Evolutionary conservation across 2,888 invertebrate genomes (phyloP).

Genomic region (Melieria crassipennis): DNA sequence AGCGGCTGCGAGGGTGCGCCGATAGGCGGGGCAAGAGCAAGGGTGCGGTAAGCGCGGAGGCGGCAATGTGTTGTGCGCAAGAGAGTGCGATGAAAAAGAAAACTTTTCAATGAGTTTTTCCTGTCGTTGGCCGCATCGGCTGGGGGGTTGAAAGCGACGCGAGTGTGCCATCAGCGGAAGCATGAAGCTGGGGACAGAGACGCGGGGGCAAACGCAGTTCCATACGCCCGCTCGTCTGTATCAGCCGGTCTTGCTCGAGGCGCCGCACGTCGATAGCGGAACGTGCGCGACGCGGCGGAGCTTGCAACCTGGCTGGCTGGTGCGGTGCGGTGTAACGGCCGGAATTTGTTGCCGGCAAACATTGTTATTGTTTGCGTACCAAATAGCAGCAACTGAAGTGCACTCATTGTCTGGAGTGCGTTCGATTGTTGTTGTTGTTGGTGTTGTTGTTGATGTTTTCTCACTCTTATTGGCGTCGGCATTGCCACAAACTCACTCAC

Average conservation of each 20-base stretch:
- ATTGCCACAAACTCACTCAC: constrained; percentile 14
- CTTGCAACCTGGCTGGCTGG: too few species aligned
- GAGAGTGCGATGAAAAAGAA: constrained; percentile 45
- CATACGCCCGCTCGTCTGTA: background rate
- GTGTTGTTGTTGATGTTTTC: constrained; percentile 5
- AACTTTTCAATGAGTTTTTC: constrained; percentile 62
- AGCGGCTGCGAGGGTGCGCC: background rate
- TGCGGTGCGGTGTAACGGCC: too few species aligned
- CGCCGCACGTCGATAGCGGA: too few species aligned
- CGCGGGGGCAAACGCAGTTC: background rate
- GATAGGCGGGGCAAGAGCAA: background rate
- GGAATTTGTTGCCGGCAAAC: constrained; percentile 30
- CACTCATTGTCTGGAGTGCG: constrained; percentile 43
- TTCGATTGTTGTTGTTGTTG: constrained; percentile 38
- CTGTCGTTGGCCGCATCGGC: constrained; percentile 42
- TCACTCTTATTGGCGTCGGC: too few species aligned
- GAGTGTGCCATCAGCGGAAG: constrained; percentile 50
- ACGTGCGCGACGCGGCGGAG: too few species aligned
- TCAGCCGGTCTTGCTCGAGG: too few species aligned
- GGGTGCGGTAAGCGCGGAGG: constrained; percentile 5
- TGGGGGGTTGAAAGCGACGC: background rate
- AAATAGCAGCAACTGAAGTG: constrained; percentile 55
- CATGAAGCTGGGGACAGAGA: background rate
- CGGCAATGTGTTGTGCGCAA: background rate
- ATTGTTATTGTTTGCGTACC: constrained; percentile 57